These are phyloP conservation scores for Argentina silus DNA, from an alignment of 2,797 vertebrate species.

Conservation along the genomic window DNA sequence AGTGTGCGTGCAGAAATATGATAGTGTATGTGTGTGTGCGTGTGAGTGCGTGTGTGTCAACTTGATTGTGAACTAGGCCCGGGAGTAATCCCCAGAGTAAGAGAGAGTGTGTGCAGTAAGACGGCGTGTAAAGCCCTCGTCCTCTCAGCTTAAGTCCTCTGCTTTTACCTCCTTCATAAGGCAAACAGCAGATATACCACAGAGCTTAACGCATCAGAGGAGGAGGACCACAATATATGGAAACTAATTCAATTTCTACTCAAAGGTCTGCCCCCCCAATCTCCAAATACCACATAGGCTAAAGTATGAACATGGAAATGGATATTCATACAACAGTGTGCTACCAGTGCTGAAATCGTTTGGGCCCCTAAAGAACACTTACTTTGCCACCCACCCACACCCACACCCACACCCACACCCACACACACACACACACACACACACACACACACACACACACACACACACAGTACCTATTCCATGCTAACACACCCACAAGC, in stretches of 20 bases:
- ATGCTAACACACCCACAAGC: too few species aligned
- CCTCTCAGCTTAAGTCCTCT: slow-evolving; percentile 70
- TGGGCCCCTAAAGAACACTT: too few species aligned
- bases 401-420: neutral
- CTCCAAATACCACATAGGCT: slow-evolving; percentile 70
- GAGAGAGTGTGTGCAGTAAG: slow-evolving; percentile 44
- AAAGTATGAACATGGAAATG: slow-evolving; percentile 65
- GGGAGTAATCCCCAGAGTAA: too few species aligned
- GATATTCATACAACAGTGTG: too few species aligned
- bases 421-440: neutral
- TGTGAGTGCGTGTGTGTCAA: slow-evolving; percentile 43
- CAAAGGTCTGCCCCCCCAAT: slow-evolving; percentile 63
- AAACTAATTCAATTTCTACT: slow-evolving; percentile 79
- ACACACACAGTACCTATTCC: neutral
- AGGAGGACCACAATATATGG: slow-evolving; percentile 76
- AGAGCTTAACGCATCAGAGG: slow-evolving; percentile 70
- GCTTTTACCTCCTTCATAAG: slow-evolving; percentile 71
- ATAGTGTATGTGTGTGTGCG: slow-evolving; percentile 35
- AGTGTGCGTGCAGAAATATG: slow-evolving; percentile 44
- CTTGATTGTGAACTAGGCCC: too few species aligned
- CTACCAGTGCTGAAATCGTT: too few species aligned
- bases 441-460: neutral
- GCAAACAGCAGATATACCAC: slow-evolving; percentile 75
- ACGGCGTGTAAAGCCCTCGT: slow-evolving; percentile 62
- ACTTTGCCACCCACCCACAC: neutral